Evolutionary conservation across 2,888 invertebrate species (phyloP).

Genomic region (Leucoma salicis): DNA sequence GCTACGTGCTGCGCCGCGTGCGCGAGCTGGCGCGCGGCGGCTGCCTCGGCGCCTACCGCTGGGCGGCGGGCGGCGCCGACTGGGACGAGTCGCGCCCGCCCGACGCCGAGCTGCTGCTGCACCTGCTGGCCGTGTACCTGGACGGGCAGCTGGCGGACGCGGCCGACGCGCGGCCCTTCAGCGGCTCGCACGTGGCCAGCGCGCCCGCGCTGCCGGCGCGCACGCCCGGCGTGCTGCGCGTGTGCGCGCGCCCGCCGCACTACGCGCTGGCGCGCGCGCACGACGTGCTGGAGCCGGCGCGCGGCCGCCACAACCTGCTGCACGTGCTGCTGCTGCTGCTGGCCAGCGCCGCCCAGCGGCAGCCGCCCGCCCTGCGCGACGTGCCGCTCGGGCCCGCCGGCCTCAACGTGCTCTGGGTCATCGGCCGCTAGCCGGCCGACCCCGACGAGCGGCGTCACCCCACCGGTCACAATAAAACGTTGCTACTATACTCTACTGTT

Average conservation of each 20-base stretch:
- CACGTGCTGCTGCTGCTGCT: conserved; percentile 92
- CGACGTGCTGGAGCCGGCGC: conserved; percentile 35
- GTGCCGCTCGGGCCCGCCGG: conserved; percentile 67
- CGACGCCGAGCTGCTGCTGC: conserved; percentile 94
- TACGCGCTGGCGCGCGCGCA: conserved; percentile 91
- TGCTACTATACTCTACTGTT: too few relatives aligned
- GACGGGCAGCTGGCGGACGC: conserved; percentile 93
- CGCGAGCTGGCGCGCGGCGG: conserved; percentile 85
- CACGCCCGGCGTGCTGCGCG: conserved; percentile 12
- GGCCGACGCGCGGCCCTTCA: conserved; percentile 90
- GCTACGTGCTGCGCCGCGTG: conserved; percentile 71
- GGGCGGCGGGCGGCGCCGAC: conserved; percentile 91
- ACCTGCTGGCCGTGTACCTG: conserved; percentile 92
- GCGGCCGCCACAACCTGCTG: conserved; percentile 8
- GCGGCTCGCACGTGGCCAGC: conserved; percentile 97
- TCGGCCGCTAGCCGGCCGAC: conserved; percentile 67
- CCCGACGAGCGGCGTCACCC: too few relatives aligned
- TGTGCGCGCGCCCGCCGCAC: conserved; percentile 29
- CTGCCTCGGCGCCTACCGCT: conserved; percentile 93
- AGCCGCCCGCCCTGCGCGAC: conserved; percentile 77
- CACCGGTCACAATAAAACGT: too few relatives aligned
- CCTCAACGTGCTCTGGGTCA: conserved; percentile 92
- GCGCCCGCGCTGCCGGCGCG: conserved; percentile 86
- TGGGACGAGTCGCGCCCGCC: conserved; percentile 93
- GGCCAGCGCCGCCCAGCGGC: conserved; percentile 85